These are phyloP conservation scores for Lonchura striata DNA, from an alignment of 2,113 vertebrate species.

Conservation along the genomic window DNA sequence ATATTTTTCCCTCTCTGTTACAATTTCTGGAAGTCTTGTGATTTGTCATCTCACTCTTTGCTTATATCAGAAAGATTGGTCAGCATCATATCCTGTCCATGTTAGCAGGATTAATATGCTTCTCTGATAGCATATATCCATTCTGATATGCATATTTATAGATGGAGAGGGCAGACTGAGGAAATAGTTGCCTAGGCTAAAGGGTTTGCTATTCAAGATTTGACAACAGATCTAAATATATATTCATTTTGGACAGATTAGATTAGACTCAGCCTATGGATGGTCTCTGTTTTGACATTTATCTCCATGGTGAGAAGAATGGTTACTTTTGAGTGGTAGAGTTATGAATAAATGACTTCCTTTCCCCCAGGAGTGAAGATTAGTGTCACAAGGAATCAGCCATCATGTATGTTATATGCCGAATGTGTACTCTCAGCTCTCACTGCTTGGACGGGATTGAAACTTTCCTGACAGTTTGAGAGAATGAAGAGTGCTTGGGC, in stretches of 20 bases:
- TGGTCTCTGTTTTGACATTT: conserved; percentile 58
- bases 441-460: neutral
- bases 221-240: conserved; percentile 53
- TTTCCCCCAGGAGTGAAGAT: conserved; percentile 42
- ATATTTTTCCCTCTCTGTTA: neutral
- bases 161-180: neutral
- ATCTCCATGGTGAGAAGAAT: conserved; percentile 46
- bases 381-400: conserved; percentile 58
- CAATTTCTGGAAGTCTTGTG: neutral
- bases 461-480: conserved; percentile 38
- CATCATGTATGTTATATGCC: neutral
- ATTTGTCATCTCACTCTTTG: neutral
- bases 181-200: neutral
- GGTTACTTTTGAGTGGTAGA: conserved; percentile 34
- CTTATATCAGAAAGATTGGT: neutral
- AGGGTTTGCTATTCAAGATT: neutral
- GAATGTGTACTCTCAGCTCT: neutral
- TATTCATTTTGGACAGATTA: conserved; percentile 44
- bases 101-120: neutral
- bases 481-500: neutral
- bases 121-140: neutral
- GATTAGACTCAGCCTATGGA: conserved; percentile 40
- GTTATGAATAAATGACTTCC: conserved; percentile 50
- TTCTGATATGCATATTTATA: neutral
- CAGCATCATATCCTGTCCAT: neutral